Percentiles rank a stretch among this genome's conserved stretches.
Evolutionary conservation across 2,797 vertebrate genomes (phyloP).

Genomic region (Arvicola amphibius): DNA sequence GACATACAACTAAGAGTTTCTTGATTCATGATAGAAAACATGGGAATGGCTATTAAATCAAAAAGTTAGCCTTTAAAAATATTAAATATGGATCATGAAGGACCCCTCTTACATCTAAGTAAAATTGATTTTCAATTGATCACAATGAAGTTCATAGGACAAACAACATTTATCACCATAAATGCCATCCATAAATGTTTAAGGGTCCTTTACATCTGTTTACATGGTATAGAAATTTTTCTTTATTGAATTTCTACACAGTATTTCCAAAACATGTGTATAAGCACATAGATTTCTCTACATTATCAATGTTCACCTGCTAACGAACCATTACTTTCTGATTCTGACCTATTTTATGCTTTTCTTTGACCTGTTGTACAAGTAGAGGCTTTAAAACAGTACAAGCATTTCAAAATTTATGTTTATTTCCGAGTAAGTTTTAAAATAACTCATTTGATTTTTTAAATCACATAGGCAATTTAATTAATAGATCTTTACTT

Average conservation of each 20-base stretch:
- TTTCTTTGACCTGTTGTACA: neutral
- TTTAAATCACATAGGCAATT: neutral
- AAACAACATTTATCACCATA: neutral
- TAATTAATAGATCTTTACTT: neutral
- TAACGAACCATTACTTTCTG: neutral
- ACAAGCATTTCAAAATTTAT: neutral
- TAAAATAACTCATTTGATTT: neutral
- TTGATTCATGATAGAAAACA: neutral
- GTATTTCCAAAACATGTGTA: neutral
- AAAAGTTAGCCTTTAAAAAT: neutral
- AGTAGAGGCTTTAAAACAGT: neutral
- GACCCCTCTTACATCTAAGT: neutral
- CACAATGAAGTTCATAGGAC: neutral
- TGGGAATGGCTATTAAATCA: neutral
- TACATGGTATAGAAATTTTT: neutral
- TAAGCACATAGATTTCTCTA: neutral
- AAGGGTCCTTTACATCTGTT: neutral
- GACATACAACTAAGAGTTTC: neutral
- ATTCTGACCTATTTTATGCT: neutral
- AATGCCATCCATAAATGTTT: neutral
- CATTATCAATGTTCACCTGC: neutral
- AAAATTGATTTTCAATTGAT: slow-evolving; percentile 16
- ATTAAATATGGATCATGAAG: neutral
- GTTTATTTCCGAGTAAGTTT: neutral
- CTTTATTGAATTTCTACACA: neutral